These are phyloP conservation scores for Colostygia pectinataria DNA, from an alignment of 2,888 invertebrate species.

Conservation along the genomic window DNA sequence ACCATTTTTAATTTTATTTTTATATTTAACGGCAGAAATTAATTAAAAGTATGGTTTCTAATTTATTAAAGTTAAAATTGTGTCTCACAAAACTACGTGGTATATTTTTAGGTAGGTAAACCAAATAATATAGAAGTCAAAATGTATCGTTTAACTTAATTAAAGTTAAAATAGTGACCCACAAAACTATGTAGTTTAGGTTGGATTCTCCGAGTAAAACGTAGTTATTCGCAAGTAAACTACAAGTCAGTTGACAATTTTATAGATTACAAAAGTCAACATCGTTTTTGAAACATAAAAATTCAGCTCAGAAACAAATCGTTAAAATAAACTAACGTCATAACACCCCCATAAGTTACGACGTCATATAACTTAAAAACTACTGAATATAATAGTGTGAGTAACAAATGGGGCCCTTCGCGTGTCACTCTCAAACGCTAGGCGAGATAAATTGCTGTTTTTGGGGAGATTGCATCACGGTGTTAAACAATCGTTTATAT, in stretches of 20 bases:
- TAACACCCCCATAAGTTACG: conserved; percentile 5
- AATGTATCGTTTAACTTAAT: too few relatives aligned
- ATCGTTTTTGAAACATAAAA: neutral
- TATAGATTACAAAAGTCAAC: neutral
- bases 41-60: neutral
- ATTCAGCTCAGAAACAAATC: neutral
- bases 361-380: conserved; percentile 25
- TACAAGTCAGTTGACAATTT: too few relatives aligned
- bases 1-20: conserved; percentile 71
- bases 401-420: conserved; percentile 47
- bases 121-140: too few relatives aligned
- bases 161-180: too few relatives aligned
- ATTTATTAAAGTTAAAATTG: too few relatives aligned
- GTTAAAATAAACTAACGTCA: conserved; percentile 10
- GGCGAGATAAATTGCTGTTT: conserved; percentile 53
- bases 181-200: too few relatives aligned
- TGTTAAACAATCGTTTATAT: conserved; percentile 20
- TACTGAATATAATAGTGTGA: conserved; percentile 20
- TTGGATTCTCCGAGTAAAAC: too few relatives aligned
- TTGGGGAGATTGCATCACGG: conserved; percentile 28
- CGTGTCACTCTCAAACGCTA: conserved; percentile 55
- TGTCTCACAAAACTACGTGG: too few relatives aligned
- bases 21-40: conserved; percentile 51
- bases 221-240: too few relatives aligned
- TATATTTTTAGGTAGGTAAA: too few relatives aligned